Base-by-base conservation (phyloP, 2,888 invertebrate species). In the Anthophora plumipes region DNA sequence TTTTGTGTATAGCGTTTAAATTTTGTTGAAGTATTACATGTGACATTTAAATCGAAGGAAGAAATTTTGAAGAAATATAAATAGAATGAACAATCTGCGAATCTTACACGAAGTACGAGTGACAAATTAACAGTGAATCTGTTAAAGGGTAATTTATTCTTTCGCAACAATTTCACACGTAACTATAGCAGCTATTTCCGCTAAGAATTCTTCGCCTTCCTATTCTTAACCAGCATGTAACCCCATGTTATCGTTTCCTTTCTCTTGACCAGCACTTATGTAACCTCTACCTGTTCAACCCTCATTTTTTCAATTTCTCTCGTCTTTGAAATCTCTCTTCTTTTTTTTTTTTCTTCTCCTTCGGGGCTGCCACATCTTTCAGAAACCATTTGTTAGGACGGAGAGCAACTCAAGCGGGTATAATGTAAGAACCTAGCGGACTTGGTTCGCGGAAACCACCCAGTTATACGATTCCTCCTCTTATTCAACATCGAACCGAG, bases 271-370 rank as follows among this genome's bases (percentile, higher is more conserved):
- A 52, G 41, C 61, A 79, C 75, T 87, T 85, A 85, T 82, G 80
- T 82, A 89, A 88, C 77, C 80, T 79, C 85, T 89, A 91, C 90
- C 91, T 91, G 91, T 86, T 82, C 83, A 84, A 89, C 88, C 87
- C 86, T 85, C 86, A 85, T 88, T 90, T 91, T 90, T 89, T 88
- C 88, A 80, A 86, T 86, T 87, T 86, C 85, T 72, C 63, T 77
- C 79, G 83, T 85, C 85, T 80, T 85, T 80, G 75, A 89, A 85
- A 88, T 82, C 84, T 86, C 22, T 39, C 22, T 31, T 37, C 41
- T 61, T 61, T 48, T 43, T 22, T n/a, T 83, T 87, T 87, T 66
- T 78, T 79, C 79, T 80, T 46, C 83, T 74, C 1, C 31, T 31
- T 59, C 82, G 82, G 82, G 57, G 80, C 80, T 88, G 89, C 86